Conservation (phyloP, 2,797 vertebrate genomes). For the Discoglossus pictus region DNA sequence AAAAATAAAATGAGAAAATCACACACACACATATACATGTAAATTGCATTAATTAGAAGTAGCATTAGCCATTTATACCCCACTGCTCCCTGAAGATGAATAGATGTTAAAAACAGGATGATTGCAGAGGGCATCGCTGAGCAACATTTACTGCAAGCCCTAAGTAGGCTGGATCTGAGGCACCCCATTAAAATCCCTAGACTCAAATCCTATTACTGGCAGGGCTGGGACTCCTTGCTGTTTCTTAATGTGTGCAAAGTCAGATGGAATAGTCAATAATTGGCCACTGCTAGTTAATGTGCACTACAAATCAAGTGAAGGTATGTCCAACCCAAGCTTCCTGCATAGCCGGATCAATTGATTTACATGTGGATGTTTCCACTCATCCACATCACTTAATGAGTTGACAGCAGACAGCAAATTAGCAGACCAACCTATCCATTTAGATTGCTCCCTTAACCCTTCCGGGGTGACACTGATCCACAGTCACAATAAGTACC, state of each 20-base stretch:
- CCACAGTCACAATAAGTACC: too few species aligned
- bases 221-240: conserved; percentile 41
- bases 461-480: too few species aligned
- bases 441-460: conserved; percentile 3
- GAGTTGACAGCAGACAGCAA: conserved; percentile 40
- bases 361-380: conserved; percentile 43
- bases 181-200: conserved; percentile 52
- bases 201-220: conserved; percentile 49
- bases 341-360: conserved; percentile 50
- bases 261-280: conserved; percentile 52
- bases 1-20: too few species aligned
- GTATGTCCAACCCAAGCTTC: conserved; percentile 46
- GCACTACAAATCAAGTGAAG: conserved; percentile 55
- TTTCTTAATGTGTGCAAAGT: conserved; percentile 55
- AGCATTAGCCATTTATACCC: too few species aligned
- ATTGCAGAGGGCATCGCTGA: conserved; percentile 57
- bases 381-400: conserved; percentile 47
- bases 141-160: conserved; percentile 57
- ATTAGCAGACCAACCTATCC: conserved; percentile 47
- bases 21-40: too few species aligned
- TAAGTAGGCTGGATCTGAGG: conserved; percentile 48
- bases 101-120: neutral
- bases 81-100: conserved; percentile 26
- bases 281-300: conserved; percentile 39
- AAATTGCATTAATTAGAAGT: too few species aligned